These are phyloP conservation scores for Poeciliopsis gracilis DNA, from an alignment of 2,797 vertebrate species.

Conservation along the genomic window DNA sequence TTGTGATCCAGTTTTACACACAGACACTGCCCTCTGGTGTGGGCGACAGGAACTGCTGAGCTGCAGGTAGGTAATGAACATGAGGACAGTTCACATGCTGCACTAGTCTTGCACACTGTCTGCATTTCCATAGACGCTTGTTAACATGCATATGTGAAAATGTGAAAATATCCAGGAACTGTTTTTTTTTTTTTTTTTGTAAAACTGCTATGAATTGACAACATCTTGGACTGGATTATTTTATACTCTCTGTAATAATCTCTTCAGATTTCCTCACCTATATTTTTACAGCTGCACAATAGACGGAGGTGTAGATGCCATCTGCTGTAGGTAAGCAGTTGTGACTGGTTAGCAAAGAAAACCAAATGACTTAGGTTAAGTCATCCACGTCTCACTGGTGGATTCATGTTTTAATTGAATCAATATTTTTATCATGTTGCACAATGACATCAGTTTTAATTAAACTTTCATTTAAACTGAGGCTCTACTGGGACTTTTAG, in stretches of 20 bases:
- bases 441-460: not conserved
- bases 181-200: not conserved
- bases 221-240: not conserved
- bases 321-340: not conserved
- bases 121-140: not conserved
- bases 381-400: not conserved
- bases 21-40: constrained; percentile 49
- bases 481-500: not conserved
- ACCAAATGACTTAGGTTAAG: not conserved
- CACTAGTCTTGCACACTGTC: not conserved
- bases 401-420: not conserved
- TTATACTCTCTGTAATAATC: not conserved
- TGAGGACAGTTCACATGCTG: not conserved
- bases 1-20: not conserved
- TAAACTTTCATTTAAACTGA: too few species aligned
- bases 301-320: not conserved
- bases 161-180: not conserved
- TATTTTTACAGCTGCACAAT: not conserved
- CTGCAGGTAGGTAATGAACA: not conserved
- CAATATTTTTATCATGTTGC: not conserved
- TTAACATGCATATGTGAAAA: not conserved
- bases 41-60: constrained; percentile 5
- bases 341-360: not conserved
- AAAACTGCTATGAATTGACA: not conserved
- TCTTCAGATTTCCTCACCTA: not conserved